Evolutionary conservation across 2,888 invertebrate genomes (phyloP).

Genomic region (Lamellibrachia satsuma): DNA sequence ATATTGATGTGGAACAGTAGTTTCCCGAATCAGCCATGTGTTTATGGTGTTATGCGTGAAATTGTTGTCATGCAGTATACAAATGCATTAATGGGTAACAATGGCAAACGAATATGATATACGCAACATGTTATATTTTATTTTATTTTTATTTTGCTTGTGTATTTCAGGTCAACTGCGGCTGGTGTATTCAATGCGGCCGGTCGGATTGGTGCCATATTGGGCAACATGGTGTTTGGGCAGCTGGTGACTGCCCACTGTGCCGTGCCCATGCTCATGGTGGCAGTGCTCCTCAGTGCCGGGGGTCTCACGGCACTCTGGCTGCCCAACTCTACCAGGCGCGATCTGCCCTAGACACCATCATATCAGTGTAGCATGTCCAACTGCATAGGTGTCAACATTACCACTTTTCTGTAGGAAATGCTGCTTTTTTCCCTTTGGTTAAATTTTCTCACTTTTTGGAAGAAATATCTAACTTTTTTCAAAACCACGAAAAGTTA

Average conservation of each 20-base stretch:
- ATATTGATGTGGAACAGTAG: too few species aligned
- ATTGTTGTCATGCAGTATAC: too few species aligned
- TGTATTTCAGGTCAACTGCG: conserved; percentile 80
- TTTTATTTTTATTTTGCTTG: not conserved
- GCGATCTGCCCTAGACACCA: conserved; percentile 45
- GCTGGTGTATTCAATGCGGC: conserved; percentile 91
- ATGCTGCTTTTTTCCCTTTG: too few species aligned
- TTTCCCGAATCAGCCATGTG: too few species aligned
- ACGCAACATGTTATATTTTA: too few species aligned
- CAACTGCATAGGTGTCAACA: not conserved
- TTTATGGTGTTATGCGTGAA: too few species aligned
- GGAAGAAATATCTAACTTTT: too few species aligned
- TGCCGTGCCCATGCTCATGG: conserved; percentile 90
- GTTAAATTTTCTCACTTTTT: too few species aligned
- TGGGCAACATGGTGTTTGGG: conserved; percentile 88
- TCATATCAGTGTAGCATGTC: conserved; percentile 31
- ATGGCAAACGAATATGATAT: too few species aligned
- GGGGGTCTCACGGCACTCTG: conserved; percentile 88
- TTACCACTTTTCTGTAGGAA: not conserved
- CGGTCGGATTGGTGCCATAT: conserved; percentile 87
- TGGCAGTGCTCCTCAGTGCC: conserved; percentile 82
- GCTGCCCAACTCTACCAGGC: conserved; percentile 86
- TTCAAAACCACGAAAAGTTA: too few species aligned
- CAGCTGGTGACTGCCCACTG: conserved; percentile 86
- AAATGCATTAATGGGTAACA: too few species aligned